phyloP scores from a whole-genome alignment of 2,888 invertebrate species.

The Ferdinandea cuprea region DNA sequence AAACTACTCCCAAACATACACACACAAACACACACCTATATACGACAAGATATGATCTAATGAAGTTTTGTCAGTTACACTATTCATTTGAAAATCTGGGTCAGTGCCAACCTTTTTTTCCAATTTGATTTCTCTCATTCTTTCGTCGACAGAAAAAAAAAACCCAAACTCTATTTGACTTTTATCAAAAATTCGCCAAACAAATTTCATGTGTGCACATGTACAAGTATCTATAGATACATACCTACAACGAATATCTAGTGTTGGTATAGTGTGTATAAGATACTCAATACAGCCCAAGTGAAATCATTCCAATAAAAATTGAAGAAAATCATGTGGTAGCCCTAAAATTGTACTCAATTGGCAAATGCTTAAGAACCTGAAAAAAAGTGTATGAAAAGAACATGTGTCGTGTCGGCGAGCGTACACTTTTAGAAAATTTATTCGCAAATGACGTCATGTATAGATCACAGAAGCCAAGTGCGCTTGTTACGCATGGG shows the following conservation, averaged over 20 bases:
- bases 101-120: constrained; percentile 69
- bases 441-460: constrained; percentile 65
- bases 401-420: constrained; percentile 36
- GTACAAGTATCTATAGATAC: background rate
- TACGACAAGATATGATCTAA: constrained; percentile 49
- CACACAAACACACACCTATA: background rate
- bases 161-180: constrained; percentile 17
- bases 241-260: constrained; percentile 9
- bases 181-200: constrained; percentile 50
- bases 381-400: constrained; percentile 2
- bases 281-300: constrained; percentile 18
- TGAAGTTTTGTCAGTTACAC: constrained; percentile 52
- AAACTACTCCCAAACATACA: constrained; percentile 1
- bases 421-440: constrained; percentile 29
- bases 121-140: constrained; percentile 66
- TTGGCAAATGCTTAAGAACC: constrained; percentile 54
- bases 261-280: background rate
- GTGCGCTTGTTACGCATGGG: constrained; percentile 59
- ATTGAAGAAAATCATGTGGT: constrained; percentile 32
- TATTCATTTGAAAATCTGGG: constrained; percentile 66
- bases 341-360: constrained; percentile 51
- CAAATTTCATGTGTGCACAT: constrained; percentile 4
- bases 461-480: constrained; percentile 40
- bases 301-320: constrained; percentile 54
- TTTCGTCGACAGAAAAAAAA: constrained; percentile 39